A percentile compares a stretch with the other conserved stretches of the same genome.
These are phyloP conservation scores for Apostichopus leukothele DNA, from an alignment of 53 echinoderm and acorn worm species.

Conservation along the genomic window DNA sequence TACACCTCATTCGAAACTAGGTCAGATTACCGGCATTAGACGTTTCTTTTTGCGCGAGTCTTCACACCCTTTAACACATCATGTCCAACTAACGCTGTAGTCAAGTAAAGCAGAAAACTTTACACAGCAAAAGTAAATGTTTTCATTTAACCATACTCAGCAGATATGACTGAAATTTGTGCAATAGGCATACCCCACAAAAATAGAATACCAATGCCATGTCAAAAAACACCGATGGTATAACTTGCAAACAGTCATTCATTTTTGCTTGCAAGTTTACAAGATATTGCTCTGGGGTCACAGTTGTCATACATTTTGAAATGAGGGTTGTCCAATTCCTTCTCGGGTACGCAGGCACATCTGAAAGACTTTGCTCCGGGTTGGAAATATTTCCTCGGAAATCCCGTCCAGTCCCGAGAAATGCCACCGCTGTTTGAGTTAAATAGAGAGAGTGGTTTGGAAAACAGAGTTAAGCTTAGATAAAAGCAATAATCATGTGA, in stretches of 20 bases:
- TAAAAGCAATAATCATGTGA: not conserved
- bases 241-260: not conserved
- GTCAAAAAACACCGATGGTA: not conserved
- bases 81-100: too few relatives aligned
- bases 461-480: too few relatives aligned
- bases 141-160: too few relatives aligned
- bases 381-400: slow-evolving; percentile 78
- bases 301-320: slow-evolving; percentile 78
- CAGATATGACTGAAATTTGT: too few relatives aligned
- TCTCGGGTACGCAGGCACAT: slow-evolving; percentile 82
- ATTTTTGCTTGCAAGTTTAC: slow-evolving; percentile 45
- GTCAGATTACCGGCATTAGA: too few relatives aligned
- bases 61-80: too few relatives aligned
- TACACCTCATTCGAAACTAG: too few relatives aligned
- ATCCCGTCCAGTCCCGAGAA: slow-evolving; percentile 74
- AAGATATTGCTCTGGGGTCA: slow-evolving; percentile 52
- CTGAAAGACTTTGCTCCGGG: slow-evolving; percentile 77
- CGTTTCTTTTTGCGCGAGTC: too few relatives aligned
- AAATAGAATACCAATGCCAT: not conserved
- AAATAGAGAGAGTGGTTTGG: not conserved
- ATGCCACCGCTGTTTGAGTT: slow-evolving; percentile 77
- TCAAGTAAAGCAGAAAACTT: too few relatives aligned
- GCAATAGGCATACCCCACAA: too few relatives aligned
- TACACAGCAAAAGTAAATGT: too few relatives aligned
- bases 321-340: slow-evolving; percentile 76